Base-by-base conservation (phyloP, 2,113 vertebrate genomes). In the Equus przewalskii region DNA sequence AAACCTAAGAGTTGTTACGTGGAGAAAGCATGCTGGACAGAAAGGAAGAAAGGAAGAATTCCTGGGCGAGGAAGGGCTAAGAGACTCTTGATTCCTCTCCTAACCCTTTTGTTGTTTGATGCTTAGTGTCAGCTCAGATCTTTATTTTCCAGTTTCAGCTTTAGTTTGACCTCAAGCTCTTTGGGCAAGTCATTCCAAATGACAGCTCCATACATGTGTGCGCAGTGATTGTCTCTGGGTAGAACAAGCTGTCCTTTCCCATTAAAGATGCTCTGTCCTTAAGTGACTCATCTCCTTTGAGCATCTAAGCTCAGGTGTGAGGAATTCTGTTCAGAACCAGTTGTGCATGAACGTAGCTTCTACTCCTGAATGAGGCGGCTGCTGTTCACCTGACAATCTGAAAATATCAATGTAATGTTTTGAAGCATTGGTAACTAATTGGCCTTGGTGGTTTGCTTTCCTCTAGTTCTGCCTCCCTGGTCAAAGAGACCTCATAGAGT, bases 211-310 rank as follows among this genome's bases (percentile, higher is more conserved):
- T 58, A n/a, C 5, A n/a, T 28, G 3, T 15, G 16, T 30, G 16
- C 12, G 88, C 13, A 54, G 64, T 0, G 1, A 21, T 41, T 21
- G 33, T 49, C 79, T 87, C 83, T 62, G 65, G 69, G 33, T 70
- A 7, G 60, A 21, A 46, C 5, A 46, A 54, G 6, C 49, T 81
- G 65, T 83, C 85, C 7, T 73, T 81, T 46, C 51, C 84, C 30
- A 51, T 12, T 67, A 69, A 84, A 82, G 62, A 36, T 18, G 15
- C 49, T 44, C 21, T n/a, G 6, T 60, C 76, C 84, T 24, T 30
- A 8, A 67, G 33, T 95, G 95, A 96, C 33, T 97, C 91, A 86
- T 21, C 96, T 94, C 89, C 69, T 93, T 54, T 58, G 51, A 79
- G 30, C 85, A 72, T 78, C 56, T 93, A 51, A 69, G 28, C 30